A percentile compares a stretch with the other conserved stretches of the same genome.
Evolutionary conservation across 2,888 invertebrate species (phyloP).

Genomic region (Labia minor): DNA sequence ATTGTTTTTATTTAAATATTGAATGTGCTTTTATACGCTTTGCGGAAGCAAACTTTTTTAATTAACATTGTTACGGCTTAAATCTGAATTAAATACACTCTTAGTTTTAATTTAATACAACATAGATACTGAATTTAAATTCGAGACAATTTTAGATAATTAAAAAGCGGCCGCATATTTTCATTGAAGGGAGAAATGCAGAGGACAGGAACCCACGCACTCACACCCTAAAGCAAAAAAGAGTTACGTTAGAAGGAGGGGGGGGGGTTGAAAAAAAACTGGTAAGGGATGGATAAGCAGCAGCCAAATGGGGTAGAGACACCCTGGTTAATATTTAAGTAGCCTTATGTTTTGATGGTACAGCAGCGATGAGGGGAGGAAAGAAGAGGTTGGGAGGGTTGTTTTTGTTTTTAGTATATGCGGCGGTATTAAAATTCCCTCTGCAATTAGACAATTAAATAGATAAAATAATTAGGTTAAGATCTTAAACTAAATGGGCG

Average conservation of each 20-base stretch:
- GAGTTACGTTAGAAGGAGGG: background rate
- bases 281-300: background rate
- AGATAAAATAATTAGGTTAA: conserved; percentile 7
- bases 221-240: background rate
- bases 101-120: conserved; percentile 13
- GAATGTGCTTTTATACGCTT: conserved; percentile 2
- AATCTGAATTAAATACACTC: conserved; percentile 13
- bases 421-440: conserved; percentile 8
- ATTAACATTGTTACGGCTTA: conserved; percentile 13
- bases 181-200: conserved; percentile 3
- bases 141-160: conserved; percentile 13
- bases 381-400: no score
- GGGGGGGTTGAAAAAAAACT: background rate
- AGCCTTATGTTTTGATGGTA: background rate
- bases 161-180: conserved; percentile 13
- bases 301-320: background rate
- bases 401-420: background rate
- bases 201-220: background rate
- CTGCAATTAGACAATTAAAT: background rate
- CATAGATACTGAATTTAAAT: conserved; percentile 13
- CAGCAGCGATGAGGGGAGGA: no score
- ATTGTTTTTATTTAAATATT: conserved; percentile 13
- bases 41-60: conserved; percentile 13
- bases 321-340: conserved; percentile 1
- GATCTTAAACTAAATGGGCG: conserved; percentile 1